Evolutionary conservation across 35 echinoderm and acorn worm genomes (phyloP).

Genomic region (Strongylocentrotus purpuratus): DNA sequence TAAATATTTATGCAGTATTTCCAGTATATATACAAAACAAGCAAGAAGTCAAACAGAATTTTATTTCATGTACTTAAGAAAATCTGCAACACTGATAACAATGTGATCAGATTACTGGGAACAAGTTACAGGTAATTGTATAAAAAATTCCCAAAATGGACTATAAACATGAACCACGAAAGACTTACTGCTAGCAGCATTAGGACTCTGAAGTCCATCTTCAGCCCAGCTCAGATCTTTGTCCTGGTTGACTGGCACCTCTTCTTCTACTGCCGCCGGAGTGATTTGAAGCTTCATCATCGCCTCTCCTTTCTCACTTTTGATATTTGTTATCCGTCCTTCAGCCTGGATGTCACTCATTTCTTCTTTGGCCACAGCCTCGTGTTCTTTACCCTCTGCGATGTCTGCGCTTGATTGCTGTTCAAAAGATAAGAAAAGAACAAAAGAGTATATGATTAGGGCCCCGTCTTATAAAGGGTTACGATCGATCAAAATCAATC

Average conservation of each 20-base stretch:
- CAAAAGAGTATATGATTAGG: not conserved
- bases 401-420: constrained; percentile 24
- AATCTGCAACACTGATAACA: too few relatives aligned
- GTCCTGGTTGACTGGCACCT: not conserved
- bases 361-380: not conserved
- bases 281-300: not conserved
- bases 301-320: not conserved
- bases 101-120: too few relatives aligned
- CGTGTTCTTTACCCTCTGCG: not conserved
- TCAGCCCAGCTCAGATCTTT: not conserved
- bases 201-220: constrained; percentile 19
- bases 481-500: too few relatives aligned
- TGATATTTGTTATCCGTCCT: not conserved
- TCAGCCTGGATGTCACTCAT: not conserved
- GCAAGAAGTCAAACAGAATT: too few relatives aligned
- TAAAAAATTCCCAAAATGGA: too few relatives aligned
- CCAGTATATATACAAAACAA: too few relatives aligned
- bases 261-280: not conserved
- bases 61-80: too few relatives aligned
- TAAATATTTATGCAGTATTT: too few relatives aligned
- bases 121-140: too few relatives aligned
- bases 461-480: too few relatives aligned
- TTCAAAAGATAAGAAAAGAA: not conserved
- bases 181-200: constrained; percentile 18
- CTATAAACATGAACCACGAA: not conserved